Evolutionary conservation across 2,113 vertebrate species (phyloP).

Genomic region (Eira barbara): DNA sequence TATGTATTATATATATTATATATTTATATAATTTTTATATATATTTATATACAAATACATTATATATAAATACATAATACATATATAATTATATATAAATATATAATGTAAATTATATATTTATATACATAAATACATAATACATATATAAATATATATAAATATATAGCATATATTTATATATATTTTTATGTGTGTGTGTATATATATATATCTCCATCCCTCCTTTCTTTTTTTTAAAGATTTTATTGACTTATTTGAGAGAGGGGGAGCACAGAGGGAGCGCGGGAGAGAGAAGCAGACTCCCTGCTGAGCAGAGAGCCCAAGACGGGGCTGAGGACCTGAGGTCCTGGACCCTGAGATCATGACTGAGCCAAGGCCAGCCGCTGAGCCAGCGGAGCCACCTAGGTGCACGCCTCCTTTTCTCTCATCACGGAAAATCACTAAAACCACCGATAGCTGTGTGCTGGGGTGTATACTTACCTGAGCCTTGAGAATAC

Average conservation of each 20-base stretch:
- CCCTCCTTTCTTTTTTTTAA: no score
- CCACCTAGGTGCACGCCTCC: neutral
- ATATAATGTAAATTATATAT: neutral
- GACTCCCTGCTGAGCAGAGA: no score
- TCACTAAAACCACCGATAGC: neutral
- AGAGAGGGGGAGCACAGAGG: no score
- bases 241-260: no score
- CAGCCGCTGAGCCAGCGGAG: neutral
- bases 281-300: no score
- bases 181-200: neutral
- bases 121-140: no score
- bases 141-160: neutral
- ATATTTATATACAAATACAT: neutral
- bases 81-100: neutral
- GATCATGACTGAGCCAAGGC: no score
- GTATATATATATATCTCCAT: neutral
- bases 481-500: neutral
- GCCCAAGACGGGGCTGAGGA: no score
- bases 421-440: neutral
- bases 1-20: neutral
- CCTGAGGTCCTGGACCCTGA: no score
- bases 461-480: neutral
- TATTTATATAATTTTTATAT: neutral
- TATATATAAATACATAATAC: neutral
- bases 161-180: neutral